Evolutionary conservation across 2,113 vertebrate species (phyloP).

Genomic region (Larimichthys polyactis): DNA sequence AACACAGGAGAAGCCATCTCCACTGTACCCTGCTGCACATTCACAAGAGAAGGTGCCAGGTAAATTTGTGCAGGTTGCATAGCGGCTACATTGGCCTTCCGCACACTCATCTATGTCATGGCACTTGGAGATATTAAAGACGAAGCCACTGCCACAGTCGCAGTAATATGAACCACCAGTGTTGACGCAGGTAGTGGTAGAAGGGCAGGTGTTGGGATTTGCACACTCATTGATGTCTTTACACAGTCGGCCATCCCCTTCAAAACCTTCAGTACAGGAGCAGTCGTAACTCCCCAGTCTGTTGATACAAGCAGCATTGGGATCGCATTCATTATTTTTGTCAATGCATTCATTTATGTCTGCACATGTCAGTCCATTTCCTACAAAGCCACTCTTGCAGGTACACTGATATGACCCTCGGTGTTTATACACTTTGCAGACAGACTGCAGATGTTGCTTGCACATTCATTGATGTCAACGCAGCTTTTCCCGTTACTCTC

Average conservation of each 20-base stretch:
- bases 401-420: conserved; percentile 80
- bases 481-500: conserved; percentile 81
- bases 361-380: conserved; percentile 83
- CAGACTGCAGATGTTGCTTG: conserved; percentile 76
- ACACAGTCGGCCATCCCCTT: conserved; percentile 80
- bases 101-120: conserved; percentile 84
- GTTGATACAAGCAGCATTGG: conserved; percentile 82
- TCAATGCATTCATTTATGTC: conserved; percentile 86
- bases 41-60: conserved; percentile 83
- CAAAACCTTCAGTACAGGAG: conserved; percentile 80
- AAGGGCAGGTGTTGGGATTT: conserved; percentile 73
- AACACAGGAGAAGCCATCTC: conserved; percentile 80
- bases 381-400: conserved; percentile 82
- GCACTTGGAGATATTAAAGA: conserved; percentile 77
- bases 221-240: conserved; percentile 85
- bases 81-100: conserved; percentile 73
- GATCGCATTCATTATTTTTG: conserved; percentile 74
- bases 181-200: conserved; percentile 80
- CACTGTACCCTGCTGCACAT: conserved; percentile 81
- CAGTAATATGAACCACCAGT: conserved; percentile 83
- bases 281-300: conserved; percentile 84
- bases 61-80: conserved; percentile 80
- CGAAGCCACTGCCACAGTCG: conserved; percentile 82
- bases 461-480: conserved; percentile 86
- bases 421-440: conserved; percentile 82